Evolutionary conservation across 2,113 vertebrate species (phyloP), one percentile per base, ranked within the genome.

Genomic region (Hippocampus comes): DNA sequence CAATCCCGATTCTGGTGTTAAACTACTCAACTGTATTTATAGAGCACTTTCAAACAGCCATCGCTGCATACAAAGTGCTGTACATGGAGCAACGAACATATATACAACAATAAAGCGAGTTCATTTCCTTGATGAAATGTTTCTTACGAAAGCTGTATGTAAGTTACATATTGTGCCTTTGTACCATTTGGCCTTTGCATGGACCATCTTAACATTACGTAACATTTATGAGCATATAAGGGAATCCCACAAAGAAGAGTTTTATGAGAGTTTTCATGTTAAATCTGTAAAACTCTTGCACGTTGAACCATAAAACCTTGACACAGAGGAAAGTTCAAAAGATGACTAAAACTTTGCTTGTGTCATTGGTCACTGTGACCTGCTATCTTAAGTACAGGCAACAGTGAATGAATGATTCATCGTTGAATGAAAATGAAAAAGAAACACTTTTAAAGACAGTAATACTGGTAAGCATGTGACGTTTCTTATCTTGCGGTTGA

Each of bases 311-410:
- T 87, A 79, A 87, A 80, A 68, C n/a, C 74, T 68, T 42, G 20
- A 80, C 69, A 42, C 57, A 42, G 23, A 70, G n/a, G 63, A 79
- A 82, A 30, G 41, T 75, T 72, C 82, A 79, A 61, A 70, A n/a
- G 2, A 56, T 66, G 73, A 76, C 63, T 18, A 46, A 55, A 79
- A 72, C 68, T 60, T 63, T 6, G 3, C 49, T 67, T 43, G 68
- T 76, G 76, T 56, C 73, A 60, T 71, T 63, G 83, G 78, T 87
- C 84, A 85, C 68, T 0, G 57, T 86, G 85, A 87, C 86, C 82
- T 43, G 30, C 56, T 49, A 34, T 71, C 63, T 65, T 61, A 21
- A 55, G 63, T 53, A 72, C 42, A 64, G 60, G n/a, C 61, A 48
- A 68, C 57, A 30, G 78, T 79, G 42, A 75, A 80, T 85, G 55